These are phyloP conservation scores for Chionomys nivalis DNA, from an alignment of 2,113 vertebrate species.

Conservation along the genomic window DNA sequence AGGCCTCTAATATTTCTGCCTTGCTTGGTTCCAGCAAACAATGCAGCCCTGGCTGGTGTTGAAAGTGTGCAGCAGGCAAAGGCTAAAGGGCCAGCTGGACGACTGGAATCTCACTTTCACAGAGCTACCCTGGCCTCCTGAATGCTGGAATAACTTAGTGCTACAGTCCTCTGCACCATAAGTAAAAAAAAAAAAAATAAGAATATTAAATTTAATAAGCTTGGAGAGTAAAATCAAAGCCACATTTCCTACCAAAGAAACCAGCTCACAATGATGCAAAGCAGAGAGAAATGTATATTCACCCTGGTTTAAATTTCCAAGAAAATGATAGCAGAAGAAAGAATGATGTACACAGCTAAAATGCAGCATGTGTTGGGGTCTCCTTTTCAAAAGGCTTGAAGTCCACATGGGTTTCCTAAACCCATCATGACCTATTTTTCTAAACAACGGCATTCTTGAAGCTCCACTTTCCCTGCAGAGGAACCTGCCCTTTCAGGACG, in stretches of 20 bases:
- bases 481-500: constrained; percentile 83
- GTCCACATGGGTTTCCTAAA: background rate
- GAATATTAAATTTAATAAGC: constrained; percentile 79
- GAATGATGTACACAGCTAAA: background rate
- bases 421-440: background rate
- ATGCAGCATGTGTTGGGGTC: background rate
- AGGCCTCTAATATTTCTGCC: constrained; percentile 83
- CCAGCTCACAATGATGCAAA: constrained; percentile 56
- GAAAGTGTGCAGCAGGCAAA: constrained; percentile 51
- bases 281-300: constrained; percentile 51
- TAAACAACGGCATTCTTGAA: background rate
- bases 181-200: constrained; percentile 70
- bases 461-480: constrained; percentile 61
- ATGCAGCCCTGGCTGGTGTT: constrained; percentile 74
- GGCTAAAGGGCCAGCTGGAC: constrained; percentile 53
- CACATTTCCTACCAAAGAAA: constrained; percentile 48
- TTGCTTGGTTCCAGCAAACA: constrained; percentile 79
- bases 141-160: constrained; percentile 50
- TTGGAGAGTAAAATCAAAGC: constrained; percentile 77
- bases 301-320: constrained; percentile 62
- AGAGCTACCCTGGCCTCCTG: constrained; percentile 49
- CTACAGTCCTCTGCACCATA: constrained; percentile 32
- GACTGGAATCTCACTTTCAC: constrained; percentile 58
- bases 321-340: constrained; percentile 59
- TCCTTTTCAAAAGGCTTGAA: constrained; percentile 32